A percentile compares a stretch with the other conserved stretches of the same genome.
Conservation (phyloP, 2,113 vertebrate genomes). For the Peucedramus taeniatus region DNA sequence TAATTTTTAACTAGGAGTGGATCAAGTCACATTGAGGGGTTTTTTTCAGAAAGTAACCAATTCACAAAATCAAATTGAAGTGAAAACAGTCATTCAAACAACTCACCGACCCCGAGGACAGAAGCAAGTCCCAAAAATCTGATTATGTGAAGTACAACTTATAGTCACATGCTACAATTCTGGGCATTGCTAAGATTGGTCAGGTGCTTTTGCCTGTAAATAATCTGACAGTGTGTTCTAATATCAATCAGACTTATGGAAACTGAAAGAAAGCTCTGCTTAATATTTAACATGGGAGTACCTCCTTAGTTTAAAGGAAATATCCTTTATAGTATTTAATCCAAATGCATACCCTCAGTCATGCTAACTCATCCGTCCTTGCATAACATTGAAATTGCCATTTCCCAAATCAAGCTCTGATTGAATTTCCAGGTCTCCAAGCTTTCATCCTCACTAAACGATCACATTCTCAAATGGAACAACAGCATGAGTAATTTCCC, state of each 20-base stretch:
- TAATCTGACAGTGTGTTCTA: background rate
- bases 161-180: background rate
- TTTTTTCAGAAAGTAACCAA: background rate
- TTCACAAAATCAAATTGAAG: background rate
- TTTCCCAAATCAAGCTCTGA: background rate
- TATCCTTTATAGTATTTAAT: background rate
- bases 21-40: background rate
- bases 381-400: background rate
- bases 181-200: background rate
- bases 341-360: background rate
- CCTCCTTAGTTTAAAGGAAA: background rate
- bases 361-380: slow-evolving; percentile 1
- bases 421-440: slow-evolving; percentile 23
- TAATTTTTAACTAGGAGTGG: background rate
- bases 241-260: background rate
- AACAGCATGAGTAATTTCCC: slow-evolving; percentile 12
- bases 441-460: background rate
- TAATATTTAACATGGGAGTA: background rate
- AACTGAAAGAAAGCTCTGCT: background rate
- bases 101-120: background rate
- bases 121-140: background rate
- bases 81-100: background rate
- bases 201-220: background rate
- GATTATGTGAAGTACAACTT: background rate
- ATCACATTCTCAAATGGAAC: background rate